These are phyloP conservation scores for Saturnia japonica DNA, from an alignment of 2,888 invertebrate species.

Conservation along the genomic window DNA sequence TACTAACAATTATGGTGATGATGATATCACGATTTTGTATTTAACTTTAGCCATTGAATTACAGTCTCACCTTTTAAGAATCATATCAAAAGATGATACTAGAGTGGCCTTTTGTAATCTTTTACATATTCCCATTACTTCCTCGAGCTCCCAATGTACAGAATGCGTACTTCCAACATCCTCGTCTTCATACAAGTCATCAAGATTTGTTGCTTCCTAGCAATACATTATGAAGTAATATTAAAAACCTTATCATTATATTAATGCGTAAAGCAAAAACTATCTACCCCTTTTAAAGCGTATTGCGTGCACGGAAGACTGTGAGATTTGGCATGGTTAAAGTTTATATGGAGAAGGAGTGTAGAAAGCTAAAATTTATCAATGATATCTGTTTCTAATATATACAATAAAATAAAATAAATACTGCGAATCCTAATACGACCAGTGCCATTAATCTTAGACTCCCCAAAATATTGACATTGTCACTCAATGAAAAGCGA, in stretches of 20 bases:
- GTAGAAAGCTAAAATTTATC: no score
- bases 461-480: no score
- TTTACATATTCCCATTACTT: constrained; percentile 72
- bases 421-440: no score
- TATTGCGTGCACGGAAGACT: no score
- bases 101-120: constrained; percentile 67
- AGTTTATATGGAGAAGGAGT: no score
- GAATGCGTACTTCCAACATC: constrained; percentile 64
- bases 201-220: constrained; percentile 71
- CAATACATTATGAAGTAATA: constrained; percentile 5
- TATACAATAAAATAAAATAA: no score
- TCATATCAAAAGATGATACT: constrained; percentile 68
- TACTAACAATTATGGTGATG: background rate
- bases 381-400: no score
- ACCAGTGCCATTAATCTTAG: no score
- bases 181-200: constrained; percentile 71
- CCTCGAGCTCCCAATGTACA: constrained; percentile 74
- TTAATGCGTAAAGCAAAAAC: background rate
- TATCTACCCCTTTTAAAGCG: no score
- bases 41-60: background rate
- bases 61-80: constrained; percentile 56
- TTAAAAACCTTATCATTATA: background rate
- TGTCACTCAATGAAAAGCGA: no score
- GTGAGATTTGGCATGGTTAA: no score
- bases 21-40: background rate